Conservation (phyloP, 2,797 vertebrate genomes). For the Pseudochaenichthys georgianus region DNA sequence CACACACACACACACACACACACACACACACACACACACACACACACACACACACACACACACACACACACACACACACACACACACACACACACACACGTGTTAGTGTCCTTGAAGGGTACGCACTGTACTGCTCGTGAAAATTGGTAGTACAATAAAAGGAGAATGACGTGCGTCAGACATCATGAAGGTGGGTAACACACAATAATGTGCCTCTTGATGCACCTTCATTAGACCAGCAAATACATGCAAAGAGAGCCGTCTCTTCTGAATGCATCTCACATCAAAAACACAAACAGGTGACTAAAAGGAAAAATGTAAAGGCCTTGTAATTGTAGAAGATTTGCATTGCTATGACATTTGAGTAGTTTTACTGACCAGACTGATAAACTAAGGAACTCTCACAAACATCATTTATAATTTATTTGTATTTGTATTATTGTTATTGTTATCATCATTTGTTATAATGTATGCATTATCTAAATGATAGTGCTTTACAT, state of each 20-base stretch:
- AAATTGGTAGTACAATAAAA: conserved; percentile 43
- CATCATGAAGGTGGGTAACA: background rate
- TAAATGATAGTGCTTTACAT: too few species aligned
- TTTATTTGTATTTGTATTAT: too few species aligned
- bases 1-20: background rate
- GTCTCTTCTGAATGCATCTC: conserved; percentile 3
- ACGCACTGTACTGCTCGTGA: conserved; percentile 60
- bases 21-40: too few species aligned
- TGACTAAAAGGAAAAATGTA: background rate
- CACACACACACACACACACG: background rate
- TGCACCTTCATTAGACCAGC: conserved; percentile 2
- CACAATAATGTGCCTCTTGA: conserved; percentile 10
- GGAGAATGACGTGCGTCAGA: conserved; percentile 63
- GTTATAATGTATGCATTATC: too few species aligned
- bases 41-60: background rate
- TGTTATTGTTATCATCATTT: too few species aligned
- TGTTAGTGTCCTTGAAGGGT: conserved; percentile 55
- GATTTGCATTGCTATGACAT: too few species aligned
- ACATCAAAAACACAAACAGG: background rate
- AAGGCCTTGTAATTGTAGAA: background rate
- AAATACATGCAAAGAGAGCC: conserved; percentile 9
- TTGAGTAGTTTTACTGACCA: background rate
- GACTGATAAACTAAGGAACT: background rate
- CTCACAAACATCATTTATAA: too few species aligned
- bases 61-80: background rate